A percentile compares a stretch with the other conserved stretches of the same genome.
Evolutionary conservation across 2,797 vertebrate genomes (phyloP).

Genomic region (Ctenosaura bakeri): DNA sequence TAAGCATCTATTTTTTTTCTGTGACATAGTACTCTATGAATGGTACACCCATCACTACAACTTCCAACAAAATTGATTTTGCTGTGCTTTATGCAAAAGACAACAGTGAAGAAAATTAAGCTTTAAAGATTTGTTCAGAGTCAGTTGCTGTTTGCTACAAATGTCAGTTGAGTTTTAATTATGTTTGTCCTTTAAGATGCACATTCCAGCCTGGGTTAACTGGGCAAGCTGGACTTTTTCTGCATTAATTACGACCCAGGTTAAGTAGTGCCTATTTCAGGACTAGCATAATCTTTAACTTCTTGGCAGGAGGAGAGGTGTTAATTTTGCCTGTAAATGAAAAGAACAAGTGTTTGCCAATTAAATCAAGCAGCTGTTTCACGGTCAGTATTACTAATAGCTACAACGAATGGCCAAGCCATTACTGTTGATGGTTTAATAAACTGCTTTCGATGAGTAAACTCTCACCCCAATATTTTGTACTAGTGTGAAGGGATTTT

Average conservation of each 20-base stretch:
- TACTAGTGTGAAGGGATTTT: slow-evolving; percentile 59
- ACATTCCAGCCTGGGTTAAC: not conserved
- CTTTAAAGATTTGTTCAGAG: slow-evolving; percentile 33
- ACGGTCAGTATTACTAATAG: slow-evolving; percentile 77
- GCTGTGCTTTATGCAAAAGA: not conserved
- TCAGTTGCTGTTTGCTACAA: slow-evolving; percentile 34
- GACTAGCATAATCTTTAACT: slow-evolving; percentile 64
- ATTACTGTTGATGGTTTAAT: slow-evolving; percentile 77
- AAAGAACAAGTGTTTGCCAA: slow-evolving; percentile 77
- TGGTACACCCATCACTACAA: not conserved
- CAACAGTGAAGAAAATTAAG: not conserved
- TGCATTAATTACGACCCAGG: slow-evolving; percentile 61
- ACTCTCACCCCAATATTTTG: slow-evolving; percentile 67
- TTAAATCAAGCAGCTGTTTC: slow-evolving; percentile 80
- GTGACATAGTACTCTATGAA: not conserved
- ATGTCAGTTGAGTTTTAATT: slow-evolving; percentile 28
- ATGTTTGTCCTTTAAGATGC: slow-evolving; percentile 43
- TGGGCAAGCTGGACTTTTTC: slow-evolving; percentile 50
- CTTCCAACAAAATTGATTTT: not conserved
- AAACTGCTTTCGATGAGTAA: slow-evolving; percentile 75
- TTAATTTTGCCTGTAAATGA: slow-evolving; percentile 76
- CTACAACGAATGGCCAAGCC: slow-evolving; percentile 74
- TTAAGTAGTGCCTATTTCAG: slow-evolving; percentile 65
- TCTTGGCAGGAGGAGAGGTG: slow-evolving; percentile 70
- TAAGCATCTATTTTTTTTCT: not conserved